These are phyloP conservation scores for Proterorhinus semilunaris DNA, from an alignment of 2,113 vertebrate genomes.

Conservation along the genomic window DNA sequence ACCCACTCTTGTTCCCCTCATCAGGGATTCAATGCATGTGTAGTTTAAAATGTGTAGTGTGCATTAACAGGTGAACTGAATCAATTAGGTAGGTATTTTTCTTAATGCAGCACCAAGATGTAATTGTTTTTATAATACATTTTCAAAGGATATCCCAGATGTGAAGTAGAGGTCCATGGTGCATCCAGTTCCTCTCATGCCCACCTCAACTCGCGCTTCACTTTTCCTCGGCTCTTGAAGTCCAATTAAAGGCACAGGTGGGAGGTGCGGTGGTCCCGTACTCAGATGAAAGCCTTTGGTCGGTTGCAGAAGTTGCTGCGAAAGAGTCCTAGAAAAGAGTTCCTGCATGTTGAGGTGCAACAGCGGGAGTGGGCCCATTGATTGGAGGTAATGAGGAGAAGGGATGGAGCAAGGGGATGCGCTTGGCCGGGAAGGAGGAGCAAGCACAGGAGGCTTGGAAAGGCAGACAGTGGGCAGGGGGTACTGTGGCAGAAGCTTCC, in stretches of 20 bases:
- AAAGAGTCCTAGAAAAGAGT: slow-evolving; percentile 75
- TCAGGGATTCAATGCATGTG: too few relatives aligned
- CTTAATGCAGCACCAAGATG: too few relatives aligned
- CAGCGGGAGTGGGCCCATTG: slow-evolving; percentile 41
- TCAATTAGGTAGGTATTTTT: too few relatives aligned
- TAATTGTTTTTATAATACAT: background rate
- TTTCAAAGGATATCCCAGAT: slow-evolving; percentile 77
- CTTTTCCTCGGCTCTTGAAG: slow-evolving; percentile 72
- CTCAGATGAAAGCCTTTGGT: slow-evolving; percentile 70
- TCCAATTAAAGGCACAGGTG: slow-evolving; percentile 64
- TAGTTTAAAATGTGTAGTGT: too few relatives aligned
- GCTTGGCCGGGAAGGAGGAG: slow-evolving; percentile 61
- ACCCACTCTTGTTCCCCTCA: too few relatives aligned
- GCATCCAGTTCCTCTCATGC: slow-evolving; percentile 58
- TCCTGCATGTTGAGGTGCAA: slow-evolving; percentile 83
- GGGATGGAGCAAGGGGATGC: slow-evolving; percentile 51
- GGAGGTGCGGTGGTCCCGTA: slow-evolving; percentile 61
- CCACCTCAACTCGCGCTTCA: slow-evolving; percentile 66
- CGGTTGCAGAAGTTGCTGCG: slow-evolving; percentile 62
- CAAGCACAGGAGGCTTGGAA: slow-evolving; percentile 47
- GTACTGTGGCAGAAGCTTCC: too few relatives aligned
- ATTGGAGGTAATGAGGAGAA: slow-evolving; percentile 39
- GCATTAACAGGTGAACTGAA: too few relatives aligned
- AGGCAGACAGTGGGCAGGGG: slow-evolving; percentile 48
- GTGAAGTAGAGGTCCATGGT: slow-evolving; percentile 75